Percentiles rank a stretch among this genome's conserved stretches.
Evolutionary conservation across 1,140 invertebrate species (phyloP).

Genomic region (Megathymus violae): DNA sequence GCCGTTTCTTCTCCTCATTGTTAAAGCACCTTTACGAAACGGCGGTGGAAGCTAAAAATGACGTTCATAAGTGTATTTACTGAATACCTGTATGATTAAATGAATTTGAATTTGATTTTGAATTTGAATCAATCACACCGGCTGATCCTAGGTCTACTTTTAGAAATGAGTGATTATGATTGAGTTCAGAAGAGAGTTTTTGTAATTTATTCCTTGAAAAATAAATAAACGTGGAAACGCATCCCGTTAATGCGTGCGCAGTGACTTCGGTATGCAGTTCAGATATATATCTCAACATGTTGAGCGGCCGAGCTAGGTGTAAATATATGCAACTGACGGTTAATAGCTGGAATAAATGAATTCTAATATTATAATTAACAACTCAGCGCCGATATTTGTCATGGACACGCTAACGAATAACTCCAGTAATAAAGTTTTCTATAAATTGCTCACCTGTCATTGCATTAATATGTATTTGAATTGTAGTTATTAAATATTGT

Average conservation of each 20-base stretch:
- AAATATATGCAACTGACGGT: constrained; percentile 47
- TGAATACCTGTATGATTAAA: too few species aligned
- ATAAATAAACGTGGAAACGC: constrained; percentile 27
- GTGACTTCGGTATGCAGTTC: constrained; percentile 35
- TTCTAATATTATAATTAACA: constrained; percentile 48
- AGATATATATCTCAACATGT: constrained; percentile 36
- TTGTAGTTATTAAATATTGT: constrained; percentile 19
- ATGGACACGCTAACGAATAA: constrained; percentile 43
- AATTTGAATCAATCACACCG: too few species aligned
- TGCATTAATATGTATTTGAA: constrained; percentile 23
- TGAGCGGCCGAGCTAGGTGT: constrained; percentile 43
- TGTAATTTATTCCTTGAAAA: constrained; percentile 17
- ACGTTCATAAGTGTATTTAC: too few species aligned
- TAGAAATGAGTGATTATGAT: too few species aligned
- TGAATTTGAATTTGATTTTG: too few species aligned
- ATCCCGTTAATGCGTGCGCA: constrained; percentile 34
- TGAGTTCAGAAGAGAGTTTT: neutral
- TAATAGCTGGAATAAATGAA: constrained; percentile 47
- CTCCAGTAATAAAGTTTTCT: constrained; percentile 33
- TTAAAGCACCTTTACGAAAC: too few species aligned
- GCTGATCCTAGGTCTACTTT: too few species aligned
- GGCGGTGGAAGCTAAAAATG: too few species aligned
- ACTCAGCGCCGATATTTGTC: constrained; percentile 44
- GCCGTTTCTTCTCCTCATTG: too few species aligned
- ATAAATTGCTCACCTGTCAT: constrained; percentile 34